phyloP scores from a whole-genome alignment of 2,888 invertebrate species.

The Phoenoteleia sp. region DNA sequence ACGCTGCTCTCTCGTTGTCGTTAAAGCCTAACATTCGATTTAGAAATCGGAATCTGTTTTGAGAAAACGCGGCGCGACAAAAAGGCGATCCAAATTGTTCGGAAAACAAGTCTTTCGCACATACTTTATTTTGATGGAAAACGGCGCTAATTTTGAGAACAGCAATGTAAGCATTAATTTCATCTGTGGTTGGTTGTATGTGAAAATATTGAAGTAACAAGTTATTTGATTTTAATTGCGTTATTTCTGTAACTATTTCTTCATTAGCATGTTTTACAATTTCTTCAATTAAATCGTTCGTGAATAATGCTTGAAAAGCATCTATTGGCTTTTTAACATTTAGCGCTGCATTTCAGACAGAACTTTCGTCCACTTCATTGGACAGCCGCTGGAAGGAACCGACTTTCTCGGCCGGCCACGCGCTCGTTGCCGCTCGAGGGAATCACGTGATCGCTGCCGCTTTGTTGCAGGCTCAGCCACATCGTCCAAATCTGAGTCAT shows the following conservation, averaged over 20 bases:
- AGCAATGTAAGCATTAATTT: conserved; percentile 43
- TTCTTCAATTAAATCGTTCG: conserved; percentile 9
- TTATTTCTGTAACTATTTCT: conserved; percentile 28
- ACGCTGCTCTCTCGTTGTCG: conserved; percentile 59
- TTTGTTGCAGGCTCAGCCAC: neutral
- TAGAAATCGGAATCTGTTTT: conserved; percentile 57
- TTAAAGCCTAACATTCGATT: conserved; percentile 67
- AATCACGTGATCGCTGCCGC: neutral
- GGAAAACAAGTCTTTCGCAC: conserved; percentile 18
- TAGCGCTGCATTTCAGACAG: conserved; percentile 1
- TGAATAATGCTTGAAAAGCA: conserved; percentile 10
- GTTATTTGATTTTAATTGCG: neutral
- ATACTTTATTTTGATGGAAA: conserved; percentile 26
- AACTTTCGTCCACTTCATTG: conserved; percentile 7
- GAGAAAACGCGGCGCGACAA: conserved; percentile 64
- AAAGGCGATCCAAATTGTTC: conserved; percentile 28
- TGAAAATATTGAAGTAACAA: conserved; percentile 20
- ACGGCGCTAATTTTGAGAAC: conserved; percentile 8
- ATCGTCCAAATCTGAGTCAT: conserved; percentile 2
- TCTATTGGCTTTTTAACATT: conserved; percentile 2
- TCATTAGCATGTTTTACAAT: conserved; percentile 34
- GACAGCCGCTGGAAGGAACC: neutral
- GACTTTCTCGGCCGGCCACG: conserved; percentile 23
- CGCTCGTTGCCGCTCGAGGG: neutral
- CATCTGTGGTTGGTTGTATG: neutral